Conservation (phyloP, 2,888 invertebrate genomes). For the Caenorhabditis afra region DNA sequence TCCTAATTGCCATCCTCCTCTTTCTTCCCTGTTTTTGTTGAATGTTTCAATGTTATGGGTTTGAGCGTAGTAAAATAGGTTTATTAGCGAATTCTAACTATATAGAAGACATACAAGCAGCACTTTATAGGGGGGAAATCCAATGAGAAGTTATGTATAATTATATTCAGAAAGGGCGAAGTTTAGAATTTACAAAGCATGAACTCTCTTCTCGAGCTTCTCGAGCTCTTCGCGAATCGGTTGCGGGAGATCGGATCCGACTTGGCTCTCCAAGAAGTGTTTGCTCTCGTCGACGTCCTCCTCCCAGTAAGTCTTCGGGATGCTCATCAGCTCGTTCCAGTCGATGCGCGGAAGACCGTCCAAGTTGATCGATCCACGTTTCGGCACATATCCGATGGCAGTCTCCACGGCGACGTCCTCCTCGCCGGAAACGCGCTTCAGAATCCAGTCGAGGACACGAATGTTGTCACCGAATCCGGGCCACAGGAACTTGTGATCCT, state of each 20-base stretch:
- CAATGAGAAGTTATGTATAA: neutral
- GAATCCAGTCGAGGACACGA: slow-evolving; percentile 93
- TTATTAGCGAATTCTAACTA: slow-evolving; percentile 11
- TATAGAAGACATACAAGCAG: neutral
- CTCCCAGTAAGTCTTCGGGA: slow-evolving; percentile 93
- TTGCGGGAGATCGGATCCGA: slow-evolving; percentile 79
- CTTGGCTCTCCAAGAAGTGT: slow-evolving; percentile 92
- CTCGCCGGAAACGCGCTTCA: slow-evolving; percentile 88
- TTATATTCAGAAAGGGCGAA: neutral
- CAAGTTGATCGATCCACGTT: slow-evolving; percentile 85
- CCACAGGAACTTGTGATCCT: slow-evolving; percentile 88
- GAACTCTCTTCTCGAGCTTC: slow-evolving; percentile 78
- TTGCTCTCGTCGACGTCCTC: slow-evolving; percentile 88
- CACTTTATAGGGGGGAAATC: too few species aligned
- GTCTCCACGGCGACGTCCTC: slow-evolving; percentile 83
- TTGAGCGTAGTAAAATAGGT: slow-evolving; percentile 13
- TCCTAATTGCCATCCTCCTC: slow-evolving; percentile 9
- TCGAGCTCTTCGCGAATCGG: slow-evolving; percentile 77
- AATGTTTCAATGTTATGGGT: slow-evolving; percentile 10
- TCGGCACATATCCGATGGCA: slow-evolving; percentile 82
- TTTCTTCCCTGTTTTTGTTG: slow-evolving; percentile 9
- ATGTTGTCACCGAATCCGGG: slow-evolving; percentile 98
- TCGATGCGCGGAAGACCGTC: slow-evolving; percentile 87
- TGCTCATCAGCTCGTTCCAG: slow-evolving; percentile 88
- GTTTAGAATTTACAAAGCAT: slow-evolving; percentile 65